phyloP scores from a whole-genome alignment of 1,140 invertebrate genomes.

The Globodera rostochiensis region DNA sequence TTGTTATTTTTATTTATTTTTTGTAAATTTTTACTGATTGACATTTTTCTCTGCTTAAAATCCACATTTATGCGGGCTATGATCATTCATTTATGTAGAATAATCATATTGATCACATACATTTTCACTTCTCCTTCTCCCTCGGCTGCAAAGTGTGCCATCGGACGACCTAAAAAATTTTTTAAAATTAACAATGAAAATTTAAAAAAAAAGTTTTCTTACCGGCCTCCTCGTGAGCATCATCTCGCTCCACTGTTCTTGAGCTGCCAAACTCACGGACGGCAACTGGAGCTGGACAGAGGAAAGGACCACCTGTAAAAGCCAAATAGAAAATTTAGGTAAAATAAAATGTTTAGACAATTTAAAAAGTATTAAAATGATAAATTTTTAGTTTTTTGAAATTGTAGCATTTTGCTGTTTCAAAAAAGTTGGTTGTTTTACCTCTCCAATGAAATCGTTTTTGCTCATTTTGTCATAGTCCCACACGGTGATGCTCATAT shows the following conservation, averaged over 20 bases:
- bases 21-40: too few species aligned
- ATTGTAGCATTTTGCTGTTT: not conserved
- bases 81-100: too few species aligned
- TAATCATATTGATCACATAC: too few species aligned
- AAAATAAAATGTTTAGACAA: too few species aligned
- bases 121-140: constrained; percentile 13
- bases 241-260: constrained; percentile 65
- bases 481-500: constrained; percentile 62
- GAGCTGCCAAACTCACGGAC: constrained; percentile 45
- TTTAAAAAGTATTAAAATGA: not conserved
- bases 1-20: too few species aligned
- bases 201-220: not conserved
- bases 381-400: not conserved
- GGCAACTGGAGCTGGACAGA: constrained; percentile 46
- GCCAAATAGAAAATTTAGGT: too few species aligned
- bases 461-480: constrained; percentile 66
- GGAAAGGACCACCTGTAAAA: constrained; percentile 39
- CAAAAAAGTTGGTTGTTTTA: not conserved
- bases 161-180: constrained; percentile 22
- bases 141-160: constrained; percentile 48
- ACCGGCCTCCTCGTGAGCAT: constrained; percentile 62
- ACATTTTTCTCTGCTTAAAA: too few species aligned
- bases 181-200: not conserved
- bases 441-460: constrained; percentile 64
- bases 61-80: too few species aligned